Base-by-base conservation (phyloP, 2,888 invertebrate species). In the Hoplodrina ambigua region DNA sequence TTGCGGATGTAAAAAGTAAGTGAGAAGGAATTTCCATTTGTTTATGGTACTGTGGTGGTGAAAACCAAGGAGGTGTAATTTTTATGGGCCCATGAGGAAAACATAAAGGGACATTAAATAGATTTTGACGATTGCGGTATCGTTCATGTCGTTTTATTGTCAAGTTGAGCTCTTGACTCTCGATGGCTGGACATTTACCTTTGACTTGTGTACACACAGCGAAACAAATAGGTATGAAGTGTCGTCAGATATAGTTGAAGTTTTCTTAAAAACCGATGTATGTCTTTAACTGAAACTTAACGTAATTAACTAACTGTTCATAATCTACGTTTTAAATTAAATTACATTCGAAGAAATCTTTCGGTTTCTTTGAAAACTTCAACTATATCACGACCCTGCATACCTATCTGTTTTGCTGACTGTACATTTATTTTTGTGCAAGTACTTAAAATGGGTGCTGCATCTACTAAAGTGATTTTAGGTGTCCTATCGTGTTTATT, bases 51-150 rank as follows among this genome's bases (percentile, higher is more conserved):
- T 64, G 63, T 69, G 60, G 44, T 72, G 61, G 67, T 68, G 81
- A 66, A 72, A 77, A 80, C 78, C 79, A 56, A 64, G 56, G 25
- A 20, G 53, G 44, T 53, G 54, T 57, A 70, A 75, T 80, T 80
- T 71, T 80, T 80, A 80, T 72, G 60, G 66, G 33, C 49, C 64
- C 33, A 78, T 78, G 75, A 75, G 80, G 80, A 79, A 79, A 78
- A 75, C 75, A 46, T 77, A 64, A 78, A 77, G 30, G 58, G 52
- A 50, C 78, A 68, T 68, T 55, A 64, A 69, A 77, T 69, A 65
- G 77, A 73, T 78, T 77, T 77, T 77, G 79, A 77, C 73, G 69
- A 78, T 77, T 65, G 74, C 74, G 78, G 77, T 65, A 58, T 64
- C 61, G 49, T 78, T 64, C 37, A 67, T 56, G 73, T 58, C 15